phyloP scores from a whole-genome alignment of 2,888 invertebrate species.

The Apantesis nais region DNA sequence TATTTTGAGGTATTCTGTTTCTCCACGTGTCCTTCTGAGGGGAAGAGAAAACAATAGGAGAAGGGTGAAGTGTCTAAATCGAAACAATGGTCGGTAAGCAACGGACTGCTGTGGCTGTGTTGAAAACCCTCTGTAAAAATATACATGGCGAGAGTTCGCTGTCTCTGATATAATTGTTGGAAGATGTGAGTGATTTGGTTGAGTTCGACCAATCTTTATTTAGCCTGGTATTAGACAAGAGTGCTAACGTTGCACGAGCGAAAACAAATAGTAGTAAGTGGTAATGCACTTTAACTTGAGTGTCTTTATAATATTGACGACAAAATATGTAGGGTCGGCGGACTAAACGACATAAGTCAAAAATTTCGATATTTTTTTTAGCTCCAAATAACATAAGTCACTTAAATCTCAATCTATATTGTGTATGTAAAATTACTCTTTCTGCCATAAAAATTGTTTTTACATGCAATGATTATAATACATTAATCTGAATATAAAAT shows the following conservation, averaged over 20 bases:
- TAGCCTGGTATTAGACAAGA: neutral
- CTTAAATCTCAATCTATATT: no score
- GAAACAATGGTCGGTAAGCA: neutral
- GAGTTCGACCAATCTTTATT: neutral
- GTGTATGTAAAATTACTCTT: no score
- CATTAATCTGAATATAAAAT: no score
- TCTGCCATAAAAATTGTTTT: no score
- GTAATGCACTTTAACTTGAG: no score
- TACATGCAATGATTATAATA: no score
- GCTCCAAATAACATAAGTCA: no score
- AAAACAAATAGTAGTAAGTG: neutral
- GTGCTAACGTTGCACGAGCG: neutral
- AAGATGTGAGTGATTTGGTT: neutral
- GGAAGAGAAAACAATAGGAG: neutral
- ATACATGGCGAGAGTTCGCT: neutral
- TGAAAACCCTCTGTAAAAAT: neutral
- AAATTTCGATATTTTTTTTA: no score
- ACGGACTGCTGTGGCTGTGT: neutral
- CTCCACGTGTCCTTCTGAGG: neutral
- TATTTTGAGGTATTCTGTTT: neutral
- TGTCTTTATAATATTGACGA: no score
- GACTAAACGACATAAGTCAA: no score
- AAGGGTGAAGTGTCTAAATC: neutral
- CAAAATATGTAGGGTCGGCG: no score
- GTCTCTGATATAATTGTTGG: neutral